These are phyloP conservation scores for Temnopleurus reevesii DNA, from an alignment of 53 echinoderm and acorn worm genomes.

Conservation along the genomic window DNA sequence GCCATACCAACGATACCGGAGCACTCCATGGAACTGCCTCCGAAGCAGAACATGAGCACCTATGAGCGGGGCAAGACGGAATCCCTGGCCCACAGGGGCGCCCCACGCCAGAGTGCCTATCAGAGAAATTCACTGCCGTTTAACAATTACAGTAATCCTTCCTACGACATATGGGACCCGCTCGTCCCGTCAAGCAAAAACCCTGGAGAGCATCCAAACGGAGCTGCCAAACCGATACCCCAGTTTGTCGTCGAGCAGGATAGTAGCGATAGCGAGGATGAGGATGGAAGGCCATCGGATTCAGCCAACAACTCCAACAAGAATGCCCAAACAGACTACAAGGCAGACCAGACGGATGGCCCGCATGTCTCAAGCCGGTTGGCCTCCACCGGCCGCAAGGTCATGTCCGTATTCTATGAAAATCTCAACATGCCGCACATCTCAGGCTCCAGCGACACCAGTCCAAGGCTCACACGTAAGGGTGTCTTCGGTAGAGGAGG, in stretches of 20 bases:
- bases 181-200: slow-evolving; percentile 53
- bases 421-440: slow-evolving; percentile 60
- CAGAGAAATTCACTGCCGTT: slow-evolving; percentile 76
- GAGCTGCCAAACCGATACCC: slow-evolving; percentile 39
- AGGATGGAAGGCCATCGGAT: slow-evolving; percentile 46
- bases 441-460: slow-evolving; percentile 17
- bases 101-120: slow-evolving; percentile 74
- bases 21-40: slow-evolving; percentile 44
- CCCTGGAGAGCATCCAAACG: slow-evolving; percentile 46
- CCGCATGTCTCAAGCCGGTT: background rate
- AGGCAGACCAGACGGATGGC: slow-evolving; percentile 36
- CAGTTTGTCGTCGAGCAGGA: slow-evolving; percentile 62
- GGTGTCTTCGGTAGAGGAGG: slow-evolving; percentile 66
- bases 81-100: slow-evolving; percentile 78
- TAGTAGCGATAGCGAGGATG: slow-evolving; percentile 50
- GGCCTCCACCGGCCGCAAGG: slow-evolving; percentile 39
- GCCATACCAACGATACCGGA: slow-evolving; percentile 7
- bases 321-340: slow-evolving; percentile 47
- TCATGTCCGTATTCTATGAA: slow-evolving; percentile 82
- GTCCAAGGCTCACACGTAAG: slow-evolving; percentile 54
- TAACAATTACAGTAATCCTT: slow-evolving; percentile 78
- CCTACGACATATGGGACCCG: slow-evolving; percentile 88
- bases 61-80: slow-evolving; percentile 84
- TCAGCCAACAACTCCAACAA: slow-evolving; percentile 50
- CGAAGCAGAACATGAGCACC: slow-evolving; percentile 60